Percentiles rank a stretch among this genome's conserved stretches.
Evolutionary conservation across 2,113 vertebrate genomes (phyloP).

Genomic region (Falcunculus frontatus): DNA sequence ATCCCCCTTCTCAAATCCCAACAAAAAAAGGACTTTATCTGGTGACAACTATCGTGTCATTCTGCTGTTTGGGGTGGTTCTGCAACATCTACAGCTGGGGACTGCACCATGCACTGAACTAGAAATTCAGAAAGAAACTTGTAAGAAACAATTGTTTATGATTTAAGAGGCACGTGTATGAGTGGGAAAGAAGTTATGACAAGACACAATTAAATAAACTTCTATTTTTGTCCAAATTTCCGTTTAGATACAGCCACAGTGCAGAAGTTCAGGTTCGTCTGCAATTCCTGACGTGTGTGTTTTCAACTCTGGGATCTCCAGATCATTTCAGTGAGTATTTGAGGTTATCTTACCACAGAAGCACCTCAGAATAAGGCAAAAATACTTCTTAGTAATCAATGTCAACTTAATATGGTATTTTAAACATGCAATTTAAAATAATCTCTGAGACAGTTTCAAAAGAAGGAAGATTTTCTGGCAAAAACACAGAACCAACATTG

Average conservation of each 20-base stretch:
- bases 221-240: background rate
- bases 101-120: background rate
- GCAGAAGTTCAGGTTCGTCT: slow-evolving; percentile 97
- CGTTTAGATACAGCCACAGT: slow-evolving; percentile 91
- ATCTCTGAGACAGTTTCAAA: background rate
- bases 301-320: slow-evolving; percentile 96
- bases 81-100: background rate
- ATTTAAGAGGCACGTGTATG: background rate
- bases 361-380: background rate
- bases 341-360: background rate
- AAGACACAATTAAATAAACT: background rate
- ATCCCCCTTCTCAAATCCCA: no score
- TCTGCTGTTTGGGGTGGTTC: background rate
- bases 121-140: background rate
- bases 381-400: background rate
- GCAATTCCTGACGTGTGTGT: slow-evolving; percentile 97
- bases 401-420: background rate
- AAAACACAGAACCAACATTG: background rate
- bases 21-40: background rate
- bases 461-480: background rate
- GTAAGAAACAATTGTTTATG: background rate
- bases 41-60: fast-evolving
- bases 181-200: background rate
- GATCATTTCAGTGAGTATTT: slow-evolving; percentile 95
- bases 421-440: background rate